Evolutionary conservation across 2,888 invertebrate genomes (phyloP).

Genomic region (Drosophila dives): DNA sequence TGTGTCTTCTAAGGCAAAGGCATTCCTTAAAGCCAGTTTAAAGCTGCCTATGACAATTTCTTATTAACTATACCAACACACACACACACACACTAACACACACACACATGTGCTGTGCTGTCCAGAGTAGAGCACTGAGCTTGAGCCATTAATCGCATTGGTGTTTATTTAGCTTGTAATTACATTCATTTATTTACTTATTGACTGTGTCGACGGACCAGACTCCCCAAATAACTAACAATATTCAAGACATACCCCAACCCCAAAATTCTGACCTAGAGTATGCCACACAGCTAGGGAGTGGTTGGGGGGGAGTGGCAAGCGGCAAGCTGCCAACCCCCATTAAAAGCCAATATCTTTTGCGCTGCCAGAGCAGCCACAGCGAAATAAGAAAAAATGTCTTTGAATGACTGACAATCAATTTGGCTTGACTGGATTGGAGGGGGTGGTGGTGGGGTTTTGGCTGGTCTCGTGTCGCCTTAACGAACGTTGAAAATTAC

Average conservation of each 20-base stretch:
- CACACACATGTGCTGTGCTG: background rate
- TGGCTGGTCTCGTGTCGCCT: slow-evolving; percentile 69
- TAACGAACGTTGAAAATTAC: slow-evolving; percentile 84
- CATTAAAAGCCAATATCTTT: slow-evolving; percentile 80
- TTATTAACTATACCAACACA: background rate
- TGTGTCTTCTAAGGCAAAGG: slow-evolving; percentile 1
- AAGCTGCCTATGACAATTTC: slow-evolving; percentile 46
- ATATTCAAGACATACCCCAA: slow-evolving; percentile 51
- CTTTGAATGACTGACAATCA: slow-evolving; percentile 84
- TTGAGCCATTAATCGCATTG: slow-evolving; percentile 80
- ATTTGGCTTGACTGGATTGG: slow-evolving; percentile 71
- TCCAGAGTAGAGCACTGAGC: slow-evolving; percentile 11
- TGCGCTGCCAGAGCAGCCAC: slow-evolving; percentile 47
- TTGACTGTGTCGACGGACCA: slow-evolving; percentile 77
- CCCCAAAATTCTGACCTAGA: slow-evolving; percentile 56
- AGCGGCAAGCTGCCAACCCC: slow-evolving; percentile 59
- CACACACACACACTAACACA: slow-evolving; percentile 8
- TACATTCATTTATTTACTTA: slow-evolving; percentile 84
- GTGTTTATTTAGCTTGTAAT: slow-evolving; percentile 84
- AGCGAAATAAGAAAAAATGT: slow-evolving; percentile 82
- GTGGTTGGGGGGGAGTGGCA: background rate
- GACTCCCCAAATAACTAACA: slow-evolving; percentile 72
- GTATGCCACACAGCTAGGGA: slow-evolving; percentile 57
- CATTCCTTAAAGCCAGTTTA: slow-evolving; percentile 42
- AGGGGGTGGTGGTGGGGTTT: background rate